phyloP scores from a whole-genome alignment of 2,888 invertebrate genomes.

The Philaethria dido region DNA sequence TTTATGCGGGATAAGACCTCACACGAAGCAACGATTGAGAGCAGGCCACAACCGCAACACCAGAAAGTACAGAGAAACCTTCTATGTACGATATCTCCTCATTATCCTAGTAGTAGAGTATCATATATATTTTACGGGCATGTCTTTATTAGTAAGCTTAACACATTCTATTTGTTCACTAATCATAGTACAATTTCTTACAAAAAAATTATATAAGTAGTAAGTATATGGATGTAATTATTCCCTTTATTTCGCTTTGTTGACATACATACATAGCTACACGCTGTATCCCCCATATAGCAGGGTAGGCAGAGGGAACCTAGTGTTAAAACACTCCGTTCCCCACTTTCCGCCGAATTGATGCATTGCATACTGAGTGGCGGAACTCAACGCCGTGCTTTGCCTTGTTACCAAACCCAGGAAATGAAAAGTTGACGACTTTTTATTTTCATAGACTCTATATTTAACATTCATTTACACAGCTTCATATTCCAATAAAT shows the following conservation, averaged over 20 bases:
- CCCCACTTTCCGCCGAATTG: no score
- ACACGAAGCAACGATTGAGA: constrained; percentile 39
- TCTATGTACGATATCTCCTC: constrained; percentile 51
- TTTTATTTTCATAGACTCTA: neutral
- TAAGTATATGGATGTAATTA: no score
- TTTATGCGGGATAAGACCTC: constrained; percentile 34
- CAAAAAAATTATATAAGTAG: neutral
- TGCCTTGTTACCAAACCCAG: no score
- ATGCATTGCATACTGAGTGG: no score
- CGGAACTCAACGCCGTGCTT: no score
- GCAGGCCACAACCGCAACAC: constrained; percentile 51
- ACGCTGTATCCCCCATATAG: no score
- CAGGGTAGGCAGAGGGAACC: no score
- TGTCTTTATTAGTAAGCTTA: constrained; percentile 35
- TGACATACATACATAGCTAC: no score
- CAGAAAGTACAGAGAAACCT: constrained; percentile 50
- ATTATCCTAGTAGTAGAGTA: constrained; percentile 55
- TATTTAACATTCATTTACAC: neutral
- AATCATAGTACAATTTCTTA: neutral
- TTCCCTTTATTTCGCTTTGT: neutral
- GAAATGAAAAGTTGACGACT: no score
- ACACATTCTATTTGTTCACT: neutral
- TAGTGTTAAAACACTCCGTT: no score
- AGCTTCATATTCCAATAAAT: neutral
- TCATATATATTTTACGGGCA: constrained; percentile 52